phyloP scores from a whole-genome alignment of 1,140 invertebrate species.

The Hesperophylax magnus region DNA sequence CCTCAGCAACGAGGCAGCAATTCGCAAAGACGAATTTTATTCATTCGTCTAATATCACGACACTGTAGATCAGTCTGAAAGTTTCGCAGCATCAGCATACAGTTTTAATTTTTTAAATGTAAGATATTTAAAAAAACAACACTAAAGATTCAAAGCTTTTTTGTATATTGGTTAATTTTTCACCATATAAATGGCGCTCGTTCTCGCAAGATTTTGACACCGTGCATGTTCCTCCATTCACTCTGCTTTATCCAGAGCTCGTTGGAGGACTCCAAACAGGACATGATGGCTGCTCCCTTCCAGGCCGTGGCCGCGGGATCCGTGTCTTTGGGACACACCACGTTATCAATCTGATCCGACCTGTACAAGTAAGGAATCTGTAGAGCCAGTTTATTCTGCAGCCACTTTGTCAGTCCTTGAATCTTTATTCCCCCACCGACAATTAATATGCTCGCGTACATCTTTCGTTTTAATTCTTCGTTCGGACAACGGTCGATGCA shows the following conservation, averaged over 20 bases:
- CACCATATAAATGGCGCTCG: constrained; percentile 87
- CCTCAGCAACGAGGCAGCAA: no score
- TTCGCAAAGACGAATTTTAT: no score
- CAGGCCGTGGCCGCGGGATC: constrained; percentile 91
- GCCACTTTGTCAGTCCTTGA: constrained; percentile 87
- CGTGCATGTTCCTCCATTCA: constrained; percentile 88
- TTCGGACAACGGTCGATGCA: constrained; percentile 91
- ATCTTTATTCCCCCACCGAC: constrained; percentile 94
- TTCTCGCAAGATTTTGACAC: constrained; percentile 90
- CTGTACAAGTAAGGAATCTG: constrained; percentile 86
- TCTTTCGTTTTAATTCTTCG: constrained; percentile 93
- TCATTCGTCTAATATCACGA: no score
- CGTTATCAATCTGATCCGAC: constrained; percentile 86
- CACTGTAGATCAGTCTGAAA: no score
- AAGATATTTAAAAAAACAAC: no score
- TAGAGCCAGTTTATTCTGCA: constrained; percentile 88
- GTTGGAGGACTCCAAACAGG: constrained; percentile 91
- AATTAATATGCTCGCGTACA: constrained; percentile 94
- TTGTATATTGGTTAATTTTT: constrained; percentile 27
- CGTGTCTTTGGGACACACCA: constrained; percentile 89
- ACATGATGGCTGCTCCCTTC: constrained; percentile 96
- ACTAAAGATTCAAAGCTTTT: no score
- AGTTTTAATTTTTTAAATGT: no score
- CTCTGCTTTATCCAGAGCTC: constrained; percentile 91
- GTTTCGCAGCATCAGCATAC: no score